Conservation (phyloP, 2,888 invertebrate species). For the Cryptus armator region DNA sequence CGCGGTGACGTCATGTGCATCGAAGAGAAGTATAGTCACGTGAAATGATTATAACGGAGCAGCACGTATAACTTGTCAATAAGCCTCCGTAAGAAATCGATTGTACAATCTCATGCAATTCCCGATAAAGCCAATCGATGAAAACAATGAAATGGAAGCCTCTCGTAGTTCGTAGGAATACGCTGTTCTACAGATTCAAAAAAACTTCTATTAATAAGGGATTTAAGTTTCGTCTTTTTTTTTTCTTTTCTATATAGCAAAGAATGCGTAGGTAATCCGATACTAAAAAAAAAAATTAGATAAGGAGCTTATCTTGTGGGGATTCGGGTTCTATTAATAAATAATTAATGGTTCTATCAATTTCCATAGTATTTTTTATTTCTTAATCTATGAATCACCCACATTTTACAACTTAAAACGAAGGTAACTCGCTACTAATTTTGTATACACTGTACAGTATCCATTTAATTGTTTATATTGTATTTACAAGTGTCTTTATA, state of each 20-base stretch:
- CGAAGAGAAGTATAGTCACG: conserved; percentile 16
- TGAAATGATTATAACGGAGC: conserved; percentile 24
- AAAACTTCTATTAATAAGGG: not conserved
- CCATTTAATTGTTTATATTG: conserved; percentile 47
- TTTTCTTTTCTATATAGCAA: not conserved
- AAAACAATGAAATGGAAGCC: conserved; percentile 1
- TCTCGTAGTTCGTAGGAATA: not conserved
- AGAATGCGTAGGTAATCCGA: not conserved
- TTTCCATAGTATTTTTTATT: conserved; percentile 44
- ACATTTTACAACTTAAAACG: conserved; percentile 59
- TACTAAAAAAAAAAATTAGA: not conserved
- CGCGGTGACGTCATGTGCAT: conserved; percentile 35
- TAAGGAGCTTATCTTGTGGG: not conserved
- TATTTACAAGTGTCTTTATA: conserved; percentile 59
- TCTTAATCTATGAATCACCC: conserved; percentile 54
- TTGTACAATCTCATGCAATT: conserved; percentile 17
- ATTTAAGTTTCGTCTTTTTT: not conserved
- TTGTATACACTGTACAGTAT: conserved; percentile 64
- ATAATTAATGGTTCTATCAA: not conserved
- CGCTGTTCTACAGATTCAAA: not conserved
- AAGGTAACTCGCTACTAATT: conserved; percentile 53
- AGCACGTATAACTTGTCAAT: conserved; percentile 19
- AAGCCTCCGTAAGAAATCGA: conserved; percentile 39
- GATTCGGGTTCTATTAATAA: not conserved
- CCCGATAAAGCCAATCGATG: not conserved